Base-by-base conservation (phyloP, 2,888 invertebrate species). In the Saturnia japonica region DNA sequence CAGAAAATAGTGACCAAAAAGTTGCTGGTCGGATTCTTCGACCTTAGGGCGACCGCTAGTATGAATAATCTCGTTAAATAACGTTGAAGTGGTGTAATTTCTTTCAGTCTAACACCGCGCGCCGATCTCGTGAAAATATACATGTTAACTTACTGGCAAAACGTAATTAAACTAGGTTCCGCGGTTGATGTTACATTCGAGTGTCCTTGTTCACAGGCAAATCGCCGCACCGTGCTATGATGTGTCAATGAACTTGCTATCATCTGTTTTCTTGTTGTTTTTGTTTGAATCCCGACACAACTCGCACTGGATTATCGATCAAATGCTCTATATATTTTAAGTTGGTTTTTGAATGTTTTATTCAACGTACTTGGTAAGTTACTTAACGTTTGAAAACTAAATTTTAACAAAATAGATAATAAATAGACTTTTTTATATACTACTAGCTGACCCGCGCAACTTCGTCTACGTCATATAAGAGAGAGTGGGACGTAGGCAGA, bases 231-330 rank as follows among this genome's bases (percentile, higher is more conserved):
- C 40, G 47, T 22, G 62, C 71, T 28, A 42, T 43, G 40, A 64
- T 25, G 73, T 79, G 85, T 84, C 85, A 84, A 80, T 84, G 85
- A 85, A 82, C 86, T 80, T 78, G 74, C 66, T 43, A 57, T 57
- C 64, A 43, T 42, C 66, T 67, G 70, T 12, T 57, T 45, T 34
- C 40, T 40, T 40, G 64, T 16, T 64, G 64, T 34, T 64, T 64
- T 40, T 40, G 40, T 64, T 64, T 40, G 40, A 2, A 19, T 40
- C 64, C 64, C 64, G 64, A 19, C 57, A 40, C 40, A 22, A 40
- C n/a, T 40, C 19, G 7, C 64, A 34, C 2, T n/a, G 40, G 19
- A 64, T 40, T 64, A 40, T 40, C 40, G 34, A n/a, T n/a, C 64
- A 34, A 64, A 64, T 64, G 7, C 19, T n/a, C 64, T 0, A 19